A percentile compares a stretch with the other conserved stretches of the same genome.
Conservation (phyloP, 1,140 invertebrate genomes). For the Drosophila pectinifera region DNA sequence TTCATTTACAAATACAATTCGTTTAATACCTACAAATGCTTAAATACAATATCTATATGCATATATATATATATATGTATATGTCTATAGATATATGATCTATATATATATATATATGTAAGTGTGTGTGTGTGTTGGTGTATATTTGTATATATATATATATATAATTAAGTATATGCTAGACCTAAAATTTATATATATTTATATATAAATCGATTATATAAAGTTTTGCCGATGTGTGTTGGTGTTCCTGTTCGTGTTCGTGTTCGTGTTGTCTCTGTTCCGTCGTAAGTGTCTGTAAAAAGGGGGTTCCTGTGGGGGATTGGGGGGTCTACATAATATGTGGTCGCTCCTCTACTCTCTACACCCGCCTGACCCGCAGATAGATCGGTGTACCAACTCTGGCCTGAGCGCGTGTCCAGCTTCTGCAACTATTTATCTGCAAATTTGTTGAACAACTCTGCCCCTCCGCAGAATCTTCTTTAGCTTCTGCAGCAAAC, state of each 20-base stretch:
- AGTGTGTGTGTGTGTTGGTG: slow-evolving; percentile 18
- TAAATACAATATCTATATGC: slow-evolving; percentile 74
- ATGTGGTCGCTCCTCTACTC: neutral
- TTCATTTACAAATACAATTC: slow-evolving; percentile 77
- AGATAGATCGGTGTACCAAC: slow-evolving; percentile 15
- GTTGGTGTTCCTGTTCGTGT: slow-evolving; percentile 36
- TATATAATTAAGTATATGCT: slow-evolving; percentile 53
- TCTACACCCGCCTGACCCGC: slow-evolving; percentile 17
- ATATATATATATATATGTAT: slow-evolving; percentile 42
- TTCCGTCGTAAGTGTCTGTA: neutral
- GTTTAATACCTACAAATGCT: slow-evolving; percentile 78
- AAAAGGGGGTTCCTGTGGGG: neutral
- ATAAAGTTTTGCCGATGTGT: slow-evolving; percentile 48
- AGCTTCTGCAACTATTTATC: neutral
- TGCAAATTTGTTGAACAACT: slow-evolving; percentile 68
- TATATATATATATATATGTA: no score
- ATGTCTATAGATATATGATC: slow-evolving; percentile 44
- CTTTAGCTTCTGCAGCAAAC: neutral
- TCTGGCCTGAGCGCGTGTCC: slow-evolving; percentile 9
- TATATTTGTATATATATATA: neutral
- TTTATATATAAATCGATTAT: slow-evolving; percentile 45
- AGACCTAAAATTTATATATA: slow-evolving; percentile 53
- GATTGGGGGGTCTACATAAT: neutral
- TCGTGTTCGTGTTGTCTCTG: slow-evolving; percentile 5
- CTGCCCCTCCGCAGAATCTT: neutral